Evolutionary conservation across 2,888 invertebrate species (phyloP).

Genomic region (Oscheius onirici): DNA sequence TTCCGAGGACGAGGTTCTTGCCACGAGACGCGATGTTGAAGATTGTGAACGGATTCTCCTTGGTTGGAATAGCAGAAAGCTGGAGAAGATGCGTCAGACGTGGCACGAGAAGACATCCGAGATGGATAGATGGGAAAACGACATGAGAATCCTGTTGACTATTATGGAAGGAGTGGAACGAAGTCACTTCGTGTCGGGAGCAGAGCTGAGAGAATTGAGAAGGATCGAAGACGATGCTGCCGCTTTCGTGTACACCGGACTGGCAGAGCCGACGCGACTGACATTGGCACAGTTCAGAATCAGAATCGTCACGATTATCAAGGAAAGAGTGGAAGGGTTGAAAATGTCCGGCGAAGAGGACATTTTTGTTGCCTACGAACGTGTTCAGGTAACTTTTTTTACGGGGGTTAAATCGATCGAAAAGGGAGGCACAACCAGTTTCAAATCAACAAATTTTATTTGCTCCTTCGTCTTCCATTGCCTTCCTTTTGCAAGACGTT

Average conservation of each 20-base stretch:
- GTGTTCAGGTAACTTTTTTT: slow-evolving; percentile 49
- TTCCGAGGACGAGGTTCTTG: slow-evolving; percentile 56
- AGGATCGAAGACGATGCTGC: slow-evolving; percentile 12
- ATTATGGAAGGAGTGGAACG: slow-evolving; percentile 17
- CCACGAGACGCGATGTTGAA: slow-evolving; percentile 59
- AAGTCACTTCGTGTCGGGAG: slow-evolving; percentile 21
- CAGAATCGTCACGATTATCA: slow-evolving; percentile 38
- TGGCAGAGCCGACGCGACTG: slow-evolving; percentile 38
- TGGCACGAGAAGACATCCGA: slow-evolving; percentile 46
- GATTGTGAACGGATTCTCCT: slow-evolving; percentile 53
- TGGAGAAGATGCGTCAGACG: slow-evolving; percentile 41
- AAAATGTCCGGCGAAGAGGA: slow-evolving; percentile 62
- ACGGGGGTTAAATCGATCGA: slow-evolving; percentile 8
- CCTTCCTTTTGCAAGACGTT: too few species aligned
- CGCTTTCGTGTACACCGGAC: slow-evolving; percentile 36
- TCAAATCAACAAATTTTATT: neutral
- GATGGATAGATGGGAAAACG: slow-evolving; percentile 47
- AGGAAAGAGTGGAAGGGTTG: slow-evolving; percentile 50
- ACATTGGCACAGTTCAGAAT: slow-evolving; percentile 38
- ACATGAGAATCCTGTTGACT: slow-evolving; percentile 21
- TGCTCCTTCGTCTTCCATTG: neutral
- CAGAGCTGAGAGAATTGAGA: slow-evolving; percentile 13
- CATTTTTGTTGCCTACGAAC: slow-evolving; percentile 49
- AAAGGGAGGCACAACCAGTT: slow-evolving; percentile 6
- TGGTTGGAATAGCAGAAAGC: slow-evolving; percentile 44